phyloP scores from a whole-genome alignment of 2,888 invertebrate species.

The Leuctra nigra region DNA sequence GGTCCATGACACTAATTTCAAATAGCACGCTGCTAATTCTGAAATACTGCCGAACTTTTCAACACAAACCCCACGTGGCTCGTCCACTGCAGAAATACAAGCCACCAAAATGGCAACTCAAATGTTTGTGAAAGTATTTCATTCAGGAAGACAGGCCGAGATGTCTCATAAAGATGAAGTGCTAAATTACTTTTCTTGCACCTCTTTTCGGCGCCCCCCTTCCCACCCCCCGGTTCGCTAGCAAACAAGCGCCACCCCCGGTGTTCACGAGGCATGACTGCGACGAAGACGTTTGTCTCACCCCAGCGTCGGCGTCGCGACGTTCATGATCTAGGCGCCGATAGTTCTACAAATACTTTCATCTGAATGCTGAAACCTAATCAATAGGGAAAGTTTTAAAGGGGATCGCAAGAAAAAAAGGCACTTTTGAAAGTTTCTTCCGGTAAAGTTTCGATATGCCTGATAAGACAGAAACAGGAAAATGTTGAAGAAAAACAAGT shows the following conservation, averaged over 20 bases:
- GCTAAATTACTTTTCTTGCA: background rate
- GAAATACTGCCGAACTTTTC: too few relatives aligned
- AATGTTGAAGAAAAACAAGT: background rate
- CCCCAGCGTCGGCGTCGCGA: too few relatives aligned
- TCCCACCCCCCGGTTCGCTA: too few relatives aligned
- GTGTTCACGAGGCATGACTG: background rate
- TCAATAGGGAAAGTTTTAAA: background rate
- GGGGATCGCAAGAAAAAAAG: background rate
- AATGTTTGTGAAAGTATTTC: too few relatives aligned
- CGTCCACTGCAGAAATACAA: too few relatives aligned
- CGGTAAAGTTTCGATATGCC: background rate
- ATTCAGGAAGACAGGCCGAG: too few relatives aligned
- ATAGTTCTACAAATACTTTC: background rate
- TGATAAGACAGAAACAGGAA: background rate
- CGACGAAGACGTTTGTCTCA: background rate
- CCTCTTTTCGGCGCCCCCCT: too few relatives aligned
- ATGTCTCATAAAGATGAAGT: background rate
- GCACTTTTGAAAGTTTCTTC: background rate
- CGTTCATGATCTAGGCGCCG: background rate
- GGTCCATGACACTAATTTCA: background rate
- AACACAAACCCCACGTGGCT: too few relatives aligned
- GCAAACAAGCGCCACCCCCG: too few relatives aligned
- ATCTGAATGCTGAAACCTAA: background rate
- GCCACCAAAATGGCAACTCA: too few relatives aligned
- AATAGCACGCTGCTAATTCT: background rate